phyloP scores from a whole-genome alignment of 2,113 vertebrate genomes.

The Picathartes gymnocephalus region DNA sequence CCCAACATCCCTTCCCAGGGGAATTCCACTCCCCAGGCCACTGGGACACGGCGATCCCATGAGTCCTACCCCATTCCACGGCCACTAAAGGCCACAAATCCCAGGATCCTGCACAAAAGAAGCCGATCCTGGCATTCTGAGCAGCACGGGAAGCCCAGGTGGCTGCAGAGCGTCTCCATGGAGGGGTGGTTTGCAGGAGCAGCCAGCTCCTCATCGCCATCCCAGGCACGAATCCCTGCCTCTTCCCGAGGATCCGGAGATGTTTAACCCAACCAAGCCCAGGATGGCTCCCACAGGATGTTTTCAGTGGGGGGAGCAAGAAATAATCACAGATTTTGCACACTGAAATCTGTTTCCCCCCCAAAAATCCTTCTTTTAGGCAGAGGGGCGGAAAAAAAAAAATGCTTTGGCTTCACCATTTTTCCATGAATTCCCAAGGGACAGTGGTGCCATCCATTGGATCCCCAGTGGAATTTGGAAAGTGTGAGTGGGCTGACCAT shows the following conservation, averaged over 20 bases:
- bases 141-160: not conserved
- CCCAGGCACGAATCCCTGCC: not conserved
- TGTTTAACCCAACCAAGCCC: not conserved
- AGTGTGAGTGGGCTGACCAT: not conserved
- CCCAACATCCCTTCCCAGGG: not conserved
- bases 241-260: accelerated
- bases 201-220: not conserved
- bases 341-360: not conserved
- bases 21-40: too few relatives aligned
- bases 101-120: not conserved
- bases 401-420: not conserved
- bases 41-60: accelerated
- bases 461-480: not conserved
- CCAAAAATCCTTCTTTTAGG: not conserved
- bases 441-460: accelerated
- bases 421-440: not conserved
- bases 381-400: accelerated
- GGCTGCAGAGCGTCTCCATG: not conserved
- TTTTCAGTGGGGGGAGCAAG: not conserved
- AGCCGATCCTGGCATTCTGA: accelerated
- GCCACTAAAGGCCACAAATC: not conserved
- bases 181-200: not conserved
- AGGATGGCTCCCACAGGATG: accelerated
- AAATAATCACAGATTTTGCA: not conserved
- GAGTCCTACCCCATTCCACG: accelerated